Evolutionary conservation across 2,888 invertebrate genomes (phyloP).

Genomic region (Polia nebulosa): DNA sequence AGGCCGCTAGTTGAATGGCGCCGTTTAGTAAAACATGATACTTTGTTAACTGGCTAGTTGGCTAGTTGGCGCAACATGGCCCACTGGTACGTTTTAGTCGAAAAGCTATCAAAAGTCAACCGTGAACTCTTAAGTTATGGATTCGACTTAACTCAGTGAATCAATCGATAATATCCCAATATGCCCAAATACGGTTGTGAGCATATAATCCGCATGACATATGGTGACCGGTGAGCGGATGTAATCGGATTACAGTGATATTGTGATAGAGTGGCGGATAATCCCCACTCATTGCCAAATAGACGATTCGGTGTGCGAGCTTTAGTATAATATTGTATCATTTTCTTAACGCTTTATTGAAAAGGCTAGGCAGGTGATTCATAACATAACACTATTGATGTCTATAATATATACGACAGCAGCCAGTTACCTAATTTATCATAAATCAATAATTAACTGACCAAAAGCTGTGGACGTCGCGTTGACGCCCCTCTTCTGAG

Average conservation of each 20-base stretch:
- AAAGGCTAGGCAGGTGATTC: conserved; percentile 3
- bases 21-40: no score
- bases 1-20: no score
- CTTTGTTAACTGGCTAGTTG: no score
- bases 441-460: no score
- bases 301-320: conserved; percentile 24
- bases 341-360: background rate
- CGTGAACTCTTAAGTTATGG: conserved; percentile 32
- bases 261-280: conserved; percentile 51
- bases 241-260: conserved; percentile 59
- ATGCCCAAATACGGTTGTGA: conserved; percentile 34
- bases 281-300: conserved; percentile 57
- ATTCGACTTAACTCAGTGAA: conserved; percentile 44
- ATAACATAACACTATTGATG: background rate
- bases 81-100: no score
- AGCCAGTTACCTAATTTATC: no score
- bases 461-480: no score
- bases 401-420: background rate
- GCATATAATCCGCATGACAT: conserved; percentile 44
- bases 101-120: background rate
- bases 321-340: conserved; percentile 16
- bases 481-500: no score
- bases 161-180: conserved; percentile 49
- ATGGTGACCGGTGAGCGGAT: background rate
- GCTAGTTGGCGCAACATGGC: no score